Evolutionary conservation across 1,140 invertebrate genomes (phyloP), one percentile per base, ranked within the genome.

Genomic region (Macrotrachela quadricornifera): DNA sequence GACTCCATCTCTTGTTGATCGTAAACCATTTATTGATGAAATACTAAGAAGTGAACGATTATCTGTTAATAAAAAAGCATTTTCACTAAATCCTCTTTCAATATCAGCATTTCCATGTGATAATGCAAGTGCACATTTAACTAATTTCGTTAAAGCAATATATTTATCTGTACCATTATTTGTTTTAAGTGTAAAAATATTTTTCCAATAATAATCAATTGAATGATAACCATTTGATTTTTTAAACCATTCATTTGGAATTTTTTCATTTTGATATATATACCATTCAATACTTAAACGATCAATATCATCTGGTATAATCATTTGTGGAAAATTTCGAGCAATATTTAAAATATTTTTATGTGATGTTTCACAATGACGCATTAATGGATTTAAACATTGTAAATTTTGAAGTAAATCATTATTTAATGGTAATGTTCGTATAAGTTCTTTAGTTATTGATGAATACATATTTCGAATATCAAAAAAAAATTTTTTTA

Each of bases 31-130:
- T 16, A 57, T 8, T 18, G 59, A 50, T 12, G 40, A 6, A 1
- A 52, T 55, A 21, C 53, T 50, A 14, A 59, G 30, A n/a, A 50
- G 47, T 17, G 50, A 45, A 36, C 55, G 50, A 21, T 60, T 57
- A 37, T 48, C 39, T 30, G 56, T 45, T 12, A 61, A 39, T 9
- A 57, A 42, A n/a, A 49, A 53, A 13, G 55, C 54, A n/a, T 58
- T 57, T 18, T 41, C 38, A 16, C 56, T 58, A 42, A 60, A 55
- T 15, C 55, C 56, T 49, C 58, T 46, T 41, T 59, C 58, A 37
- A 57, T 50, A 49, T 61, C 57, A 1, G 55, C 56, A 57, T 58
- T 61, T 44, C 59, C 59, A 55, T 60, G 58, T 18, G 56, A 46
- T 36, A 59, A 21, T 17, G 51, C 57, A 14, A 57, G 44, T 37